Base-by-base conservation (phyloP, 1,140 invertebrate species). In the Apocrypta bakeri region DNA sequence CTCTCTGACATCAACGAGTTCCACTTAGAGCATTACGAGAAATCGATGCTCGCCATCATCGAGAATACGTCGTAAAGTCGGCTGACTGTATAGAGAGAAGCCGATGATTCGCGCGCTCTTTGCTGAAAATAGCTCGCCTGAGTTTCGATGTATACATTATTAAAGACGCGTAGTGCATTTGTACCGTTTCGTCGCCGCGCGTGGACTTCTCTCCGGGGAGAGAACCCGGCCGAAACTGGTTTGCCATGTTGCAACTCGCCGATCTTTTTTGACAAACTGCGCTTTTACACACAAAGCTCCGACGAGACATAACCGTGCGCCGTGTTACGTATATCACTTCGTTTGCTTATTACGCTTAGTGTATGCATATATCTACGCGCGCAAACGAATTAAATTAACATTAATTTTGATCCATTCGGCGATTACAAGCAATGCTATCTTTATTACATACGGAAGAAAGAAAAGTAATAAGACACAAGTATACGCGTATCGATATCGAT, bases 71-170 rank as follows among this genome's bases (percentile, higher is more conserved):
- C 69, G 71, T 25, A 42, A 42, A 73, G 37, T 42, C 33, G 14
- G 48, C 4, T 56, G 14, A 21, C 48, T n/a, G 48, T 56, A n/a
- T 56, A n/a, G 14, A 48, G 71, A 73, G 21, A 27, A 68, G 29
- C 9, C 33, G 71, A 73, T 27, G 33, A 48, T 17, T 40, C 37
- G 69, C 37, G 24, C 69, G 69, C 29, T 40, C 24, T 75, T 75
- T 66, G 31, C 75, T 68, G 14, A 8, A 48, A 78, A 48, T 77
- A 78, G 64, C 25, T 42, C 71, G 71, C 40, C 0, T 24, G 6
- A 56, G 21, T 56, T 71, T 56, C 21, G 48, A 56, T 71, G 69
- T 71, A 73, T 73, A 68, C 33, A 78, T 78, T 78, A 78, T 78
- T 68, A 42, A 24, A 78, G 24, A 29, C 33, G 33, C 17, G 64